Base-by-base conservation (phyloP, 1,140 invertebrate species). In the Copidosoma floridanum region DNA sequence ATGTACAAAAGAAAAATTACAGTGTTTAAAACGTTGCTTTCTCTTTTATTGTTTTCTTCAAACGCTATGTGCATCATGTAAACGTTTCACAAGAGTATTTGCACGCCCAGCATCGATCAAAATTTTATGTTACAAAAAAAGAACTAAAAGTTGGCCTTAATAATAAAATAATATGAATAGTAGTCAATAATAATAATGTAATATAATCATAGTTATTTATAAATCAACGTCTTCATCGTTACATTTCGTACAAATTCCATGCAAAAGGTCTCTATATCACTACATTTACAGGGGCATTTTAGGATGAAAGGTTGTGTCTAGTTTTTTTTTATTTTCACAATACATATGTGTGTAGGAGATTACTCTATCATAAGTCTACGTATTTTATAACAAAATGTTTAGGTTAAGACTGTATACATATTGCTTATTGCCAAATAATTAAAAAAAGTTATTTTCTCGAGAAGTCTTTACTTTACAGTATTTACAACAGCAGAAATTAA, bases 221-320 rank as follows among this genome's bases (percentile, higher is more conserved):
- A 61, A 64, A 47, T 54, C 44, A 54, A 59, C 51, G 51, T 60
- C 58, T 63, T 53, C 53, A 58, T 68, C 56, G 57, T 65, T 64
- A 68, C 68, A 62, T 62, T 68, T 52, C 65, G 67, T 69, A 69
- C 66, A 69, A 69, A 68, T 71, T 67, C n/a, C 66, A 68, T 69
- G 70, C 70, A 68, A 71, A 71, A 71, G 63, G 41, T 63, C 41
- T 48, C 63, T 68, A n/a, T n/a, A n/a, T n/a, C n/a, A n/a, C n/a
- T n/a, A n/a, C n/a, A n/a, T n/a, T n/a, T n/a, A n/a, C n/a, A n/a
- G n/a, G n/a, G n/a, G n/a, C n/a, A n/a, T n/a, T n/a, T n/a, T n/a
- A n/a, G n/a, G n/a, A n/a, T n/a, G n/a, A n/a, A n/a, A n/a, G n/a
- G n/a, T n/a, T n/a, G n/a, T n/a, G n/a, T n/a, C n/a, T n/a, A n/a